Evolutionary conservation across 2,113 vertebrate species (phyloP).

Genomic region (Myrmophylax atrothorax): DNA sequence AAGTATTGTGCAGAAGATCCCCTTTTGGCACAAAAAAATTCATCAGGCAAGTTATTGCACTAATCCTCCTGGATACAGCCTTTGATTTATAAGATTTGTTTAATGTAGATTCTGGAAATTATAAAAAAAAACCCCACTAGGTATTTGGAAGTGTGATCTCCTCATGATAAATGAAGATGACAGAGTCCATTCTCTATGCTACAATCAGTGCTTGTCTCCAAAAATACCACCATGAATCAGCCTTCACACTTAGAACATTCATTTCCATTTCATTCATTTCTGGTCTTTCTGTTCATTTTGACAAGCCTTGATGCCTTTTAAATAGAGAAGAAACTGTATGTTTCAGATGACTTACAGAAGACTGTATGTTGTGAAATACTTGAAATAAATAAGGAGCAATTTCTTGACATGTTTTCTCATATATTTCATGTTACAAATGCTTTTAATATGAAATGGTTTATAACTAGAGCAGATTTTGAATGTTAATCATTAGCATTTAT

Average conservation of each 20-base stretch:
- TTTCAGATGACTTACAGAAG: not conserved
- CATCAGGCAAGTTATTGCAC: not conserved
- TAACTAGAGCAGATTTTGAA: not conserved
- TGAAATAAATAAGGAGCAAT: not conserved
- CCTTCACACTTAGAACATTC: not conserved
- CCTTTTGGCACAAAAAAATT: not conserved
- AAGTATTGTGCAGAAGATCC: not conserved
- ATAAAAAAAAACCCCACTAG: not conserved
- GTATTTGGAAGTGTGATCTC: not conserved
- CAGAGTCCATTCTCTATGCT: not conserved
- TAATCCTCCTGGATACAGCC: not conserved
- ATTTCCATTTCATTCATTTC: not conserved
- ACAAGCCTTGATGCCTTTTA: not conserved
- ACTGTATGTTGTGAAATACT: not conserved
- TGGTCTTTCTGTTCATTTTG: not conserved
- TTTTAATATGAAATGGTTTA: not conserved
- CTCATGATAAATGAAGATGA: slow-evolving; percentile 23
- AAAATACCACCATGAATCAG: not conserved
- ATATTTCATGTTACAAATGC: not conserved
- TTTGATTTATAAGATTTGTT: not conserved
- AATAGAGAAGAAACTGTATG: not conserved
- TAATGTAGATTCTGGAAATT: not conserved
- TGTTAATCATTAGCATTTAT: not conserved
- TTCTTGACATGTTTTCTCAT: not conserved
- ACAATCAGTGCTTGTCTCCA: not conserved